A percentile compares a stretch with the other conserved stretches of the same genome.
These are phyloP conservation scores for Mustela lutreola DNA, from an alignment of 2,113 vertebrate genomes.

Conservation along the genomic window DNA sequence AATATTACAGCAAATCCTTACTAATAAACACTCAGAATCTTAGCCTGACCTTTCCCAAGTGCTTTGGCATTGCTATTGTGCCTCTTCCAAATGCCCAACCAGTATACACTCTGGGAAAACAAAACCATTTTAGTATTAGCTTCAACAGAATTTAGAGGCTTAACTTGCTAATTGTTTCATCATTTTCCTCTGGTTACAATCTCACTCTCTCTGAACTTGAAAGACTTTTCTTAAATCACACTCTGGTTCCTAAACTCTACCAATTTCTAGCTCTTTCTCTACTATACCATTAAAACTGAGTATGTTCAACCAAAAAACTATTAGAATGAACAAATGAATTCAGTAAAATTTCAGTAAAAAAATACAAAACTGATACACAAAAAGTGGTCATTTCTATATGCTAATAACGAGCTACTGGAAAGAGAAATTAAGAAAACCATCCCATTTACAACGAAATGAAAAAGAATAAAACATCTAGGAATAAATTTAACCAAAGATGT, in stretches of 20 bases:
- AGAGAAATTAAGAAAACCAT: background rate
- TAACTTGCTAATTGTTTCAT: background rate
- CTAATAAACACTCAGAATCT: background rate
- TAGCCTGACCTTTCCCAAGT: background rate
- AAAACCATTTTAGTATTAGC: background rate
- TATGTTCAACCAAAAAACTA: background rate
- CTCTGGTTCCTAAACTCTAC: background rate
- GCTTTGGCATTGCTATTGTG: background rate
- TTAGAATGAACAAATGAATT: background rate
- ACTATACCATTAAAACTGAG: background rate
- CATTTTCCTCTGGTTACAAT: background rate
- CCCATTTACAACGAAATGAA: background rate
- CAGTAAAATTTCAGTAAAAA: background rate
- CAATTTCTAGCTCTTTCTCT: background rate
- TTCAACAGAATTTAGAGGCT: background rate
- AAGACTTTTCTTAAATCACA: background rate
- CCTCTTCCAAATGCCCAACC: background rate
- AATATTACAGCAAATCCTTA: constrained; percentile 36
- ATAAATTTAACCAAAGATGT: background rate
- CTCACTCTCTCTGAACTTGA: background rate
- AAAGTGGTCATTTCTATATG: background rate
- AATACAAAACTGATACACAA: background rate
- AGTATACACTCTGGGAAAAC: background rate
- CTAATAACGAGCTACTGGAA: background rate
- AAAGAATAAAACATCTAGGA: background rate